Conservation (phyloP, 2,113 vertebrate genomes). For the Nannobrachium achirus region DNA sequence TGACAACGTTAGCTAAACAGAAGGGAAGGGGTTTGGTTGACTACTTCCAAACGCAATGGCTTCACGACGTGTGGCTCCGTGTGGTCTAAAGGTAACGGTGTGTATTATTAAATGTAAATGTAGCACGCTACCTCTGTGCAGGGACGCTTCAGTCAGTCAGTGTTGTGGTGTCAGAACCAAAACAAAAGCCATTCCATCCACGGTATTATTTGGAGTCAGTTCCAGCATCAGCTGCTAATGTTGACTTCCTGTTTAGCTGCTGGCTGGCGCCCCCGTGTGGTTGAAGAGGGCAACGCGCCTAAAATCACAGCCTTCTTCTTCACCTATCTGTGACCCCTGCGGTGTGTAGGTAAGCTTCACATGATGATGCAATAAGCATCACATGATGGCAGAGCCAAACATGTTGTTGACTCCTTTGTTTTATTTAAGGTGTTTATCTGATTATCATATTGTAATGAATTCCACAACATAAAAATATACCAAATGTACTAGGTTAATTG, state of each 20-base stretch:
- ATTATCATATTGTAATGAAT: too few relatives aligned
- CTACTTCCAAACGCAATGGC: not conserved
- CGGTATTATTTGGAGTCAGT: constrained; percentile 39
- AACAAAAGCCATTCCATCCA: constrained; percentile 57
- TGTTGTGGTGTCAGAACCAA: constrained; percentile 16
- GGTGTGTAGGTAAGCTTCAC: too few relatives aligned
- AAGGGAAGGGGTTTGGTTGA: not conserved
- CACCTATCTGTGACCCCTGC: not conserved
- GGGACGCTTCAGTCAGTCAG: not conserved
- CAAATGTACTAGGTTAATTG: too few relatives aligned
- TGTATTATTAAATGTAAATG: not conserved
- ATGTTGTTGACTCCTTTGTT: too few relatives aligned
- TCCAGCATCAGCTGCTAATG: not conserved
- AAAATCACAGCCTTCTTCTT: too few relatives aligned
- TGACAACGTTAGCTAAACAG: not conserved
- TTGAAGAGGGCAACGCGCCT: not conserved
- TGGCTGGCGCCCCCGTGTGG: constrained; percentile 1
- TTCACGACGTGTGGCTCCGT: too few relatives aligned
- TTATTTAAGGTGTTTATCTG: too few relatives aligned
- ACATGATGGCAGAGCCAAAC: too few relatives aligned
- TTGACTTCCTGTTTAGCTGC: constrained; percentile 26
- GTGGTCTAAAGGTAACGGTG: not conserved
- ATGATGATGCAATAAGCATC: too few relatives aligned
- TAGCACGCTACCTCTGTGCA: constrained; percentile 30
- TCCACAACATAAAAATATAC: too few relatives aligned